Base-by-base conservation (phyloP, 2,888 invertebrate species). In the Trichopoda pennipes region DNA sequence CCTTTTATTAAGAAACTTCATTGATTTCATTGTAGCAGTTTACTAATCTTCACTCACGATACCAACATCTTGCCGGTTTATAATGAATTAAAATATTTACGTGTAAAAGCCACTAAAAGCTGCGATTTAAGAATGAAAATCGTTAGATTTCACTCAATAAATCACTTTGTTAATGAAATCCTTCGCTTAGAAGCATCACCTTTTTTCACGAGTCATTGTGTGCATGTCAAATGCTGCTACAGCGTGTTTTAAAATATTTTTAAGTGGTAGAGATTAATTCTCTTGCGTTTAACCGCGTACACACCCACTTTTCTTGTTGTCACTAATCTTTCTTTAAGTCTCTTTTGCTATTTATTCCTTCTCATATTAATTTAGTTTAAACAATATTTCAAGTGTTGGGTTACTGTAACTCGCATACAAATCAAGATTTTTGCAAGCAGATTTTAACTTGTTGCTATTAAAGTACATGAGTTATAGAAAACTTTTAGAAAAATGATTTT, bases 281-380 rank as follows among this genome's bases (percentile, higher is more conserved):
- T 14, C 42, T 64, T 83, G 69, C 60, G 85, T 85, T 83, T 79
- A 88, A 84, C 53, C 80, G 70, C 83, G 78, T 66, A 75, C 84
- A 75, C 80, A 78, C 82, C 82, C 82, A 82, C 77, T 64, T 72
- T 61, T 81, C 14, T 49, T 21, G 35, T 6, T n/a, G 12, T 19
- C 8, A n/a, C n/a, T 42, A 53, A 60, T 51, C 42, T 17, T 38
- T n/a, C 38, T 44, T 55, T 16, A 12, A 32, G 47, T 44, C 28
- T 10, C 23, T 58, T 19, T n/a, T 32, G 44, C 55, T 32, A 19
- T 58, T 19, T 28, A 49, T 21, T 49, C n/a, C 17, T n/a, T 17
- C 32, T 23, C 21, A n/a, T 70, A 51, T 16, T 58, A 42, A 76
- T 78, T 58, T 35, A 64, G 14, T 60, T 61, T 61, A 35, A 17